phyloP scores from a whole-genome alignment of 2,888 invertebrate genomes.

The Molorchus minor region DNA sequence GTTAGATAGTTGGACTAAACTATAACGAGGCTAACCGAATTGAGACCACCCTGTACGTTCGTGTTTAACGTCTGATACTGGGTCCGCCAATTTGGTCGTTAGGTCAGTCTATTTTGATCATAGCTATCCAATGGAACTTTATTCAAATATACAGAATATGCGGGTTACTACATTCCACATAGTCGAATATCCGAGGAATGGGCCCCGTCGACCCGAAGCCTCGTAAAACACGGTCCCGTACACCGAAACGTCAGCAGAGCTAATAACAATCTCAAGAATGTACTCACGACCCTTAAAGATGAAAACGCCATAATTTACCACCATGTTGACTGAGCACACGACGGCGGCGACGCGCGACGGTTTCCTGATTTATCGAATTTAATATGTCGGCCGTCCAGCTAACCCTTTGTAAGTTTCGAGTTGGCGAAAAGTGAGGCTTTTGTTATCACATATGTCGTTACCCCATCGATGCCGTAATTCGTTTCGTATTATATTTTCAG shows the following conservation, averaged over 20 bases:
- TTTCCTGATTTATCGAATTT: slow-evolving; percentile 28
- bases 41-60: too few relatives aligned
- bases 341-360: too few relatives aligned
- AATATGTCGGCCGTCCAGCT: slow-evolving; percentile 12
- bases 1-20: too few relatives aligned
- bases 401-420: background rate
- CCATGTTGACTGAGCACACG: slow-evolving; percentile 10
- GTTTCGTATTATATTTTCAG: too few relatives aligned
- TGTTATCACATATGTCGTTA: background rate
- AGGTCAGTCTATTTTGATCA: too few relatives aligned
- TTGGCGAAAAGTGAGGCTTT: background rate
- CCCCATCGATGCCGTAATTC: background rate
- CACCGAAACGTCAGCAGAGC: background rate
- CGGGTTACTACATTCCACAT: too few relatives aligned
- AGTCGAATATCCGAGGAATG: too few relatives aligned
- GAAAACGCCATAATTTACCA: slow-evolving; percentile 12
- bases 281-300: background rate
- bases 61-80: too few relatives aligned
- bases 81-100: too few relatives aligned
- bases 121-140: too few relatives aligned
- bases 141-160: background rate
- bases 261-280: slow-evolving; percentile 20
- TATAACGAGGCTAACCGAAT: too few relatives aligned
- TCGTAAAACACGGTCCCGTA: background rate
- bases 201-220: too few relatives aligned